phyloP scores from a whole-genome alignment of 2,113 vertebrate species.

The Cyprinodon brontotheroides region DNA sequence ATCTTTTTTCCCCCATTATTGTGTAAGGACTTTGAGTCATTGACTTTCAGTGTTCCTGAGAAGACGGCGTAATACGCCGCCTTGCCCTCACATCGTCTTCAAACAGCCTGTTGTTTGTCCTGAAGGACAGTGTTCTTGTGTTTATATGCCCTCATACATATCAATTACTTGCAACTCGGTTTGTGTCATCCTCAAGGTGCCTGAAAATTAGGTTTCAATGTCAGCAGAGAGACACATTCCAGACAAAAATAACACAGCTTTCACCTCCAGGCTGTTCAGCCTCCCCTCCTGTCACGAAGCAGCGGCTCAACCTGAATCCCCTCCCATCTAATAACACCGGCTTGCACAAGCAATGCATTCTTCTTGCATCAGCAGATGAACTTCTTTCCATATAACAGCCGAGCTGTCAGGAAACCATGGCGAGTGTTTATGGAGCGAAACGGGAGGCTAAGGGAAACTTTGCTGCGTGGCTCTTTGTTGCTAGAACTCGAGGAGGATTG shows the following conservation, averaged over 20 bases:
- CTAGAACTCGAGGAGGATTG: constrained; percentile 53
- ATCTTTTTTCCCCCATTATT: constrained; percentile 62
- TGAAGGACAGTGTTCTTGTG: constrained; percentile 62
- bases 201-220: constrained; percentile 76
- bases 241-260: constrained; percentile 56
- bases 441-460: constrained; percentile 61
- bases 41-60: constrained; percentile 45
- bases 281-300: constrained; percentile 19
- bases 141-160: constrained; percentile 71
- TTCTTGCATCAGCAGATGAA: constrained; percentile 72
- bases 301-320: constrained; percentile 58
- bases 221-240: constrained; percentile 65
- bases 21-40: constrained; percentile 55
- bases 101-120: constrained; percentile 62
- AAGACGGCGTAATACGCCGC: constrained; percentile 50
- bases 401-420: constrained; percentile 62
- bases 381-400: constrained; percentile 64
- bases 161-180: constrained; percentile 71
- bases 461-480: constrained; percentile 54
- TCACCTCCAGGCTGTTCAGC: constrained; percentile 58
- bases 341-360: constrained; percentile 65
- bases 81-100: constrained; percentile 54
- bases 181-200: constrained; percentile 73
- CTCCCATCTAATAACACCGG: constrained; percentile 55
- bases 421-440: constrained; percentile 55